phyloP scores from a whole-genome alignment of 1,140 invertebrate genomes.

The Lasioglossum albipes region DNA sequence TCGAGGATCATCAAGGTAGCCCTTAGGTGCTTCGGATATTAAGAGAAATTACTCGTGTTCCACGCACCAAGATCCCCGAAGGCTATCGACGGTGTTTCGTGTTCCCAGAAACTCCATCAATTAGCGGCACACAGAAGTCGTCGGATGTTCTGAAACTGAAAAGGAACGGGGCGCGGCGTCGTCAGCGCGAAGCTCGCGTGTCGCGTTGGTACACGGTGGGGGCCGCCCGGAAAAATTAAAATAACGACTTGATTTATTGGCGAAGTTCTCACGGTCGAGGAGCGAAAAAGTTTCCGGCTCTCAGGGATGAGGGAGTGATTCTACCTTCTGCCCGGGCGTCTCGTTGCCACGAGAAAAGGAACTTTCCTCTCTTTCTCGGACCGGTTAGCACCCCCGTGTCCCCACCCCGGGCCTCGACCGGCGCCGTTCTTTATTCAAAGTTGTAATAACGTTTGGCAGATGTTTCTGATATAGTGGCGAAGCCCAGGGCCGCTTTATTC shows the following conservation, averaged over 20 bases:
- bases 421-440: slow-evolving; percentile 79
- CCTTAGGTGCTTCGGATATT: too few species aligned
- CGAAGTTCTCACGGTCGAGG: slow-evolving; percentile 65
- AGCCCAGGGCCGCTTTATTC: slow-evolving; percentile 74
- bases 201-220: not conserved
- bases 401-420: slow-evolving; percentile 2
- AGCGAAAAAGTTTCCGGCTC: slow-evolving; percentile 63
- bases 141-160: slow-evolving; percentile 12
- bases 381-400: slow-evolving; percentile 33
- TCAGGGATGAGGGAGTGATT: slow-evolving; percentile 9
- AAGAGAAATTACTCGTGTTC: too few species aligned
- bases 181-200: slow-evolving; percentile 4
- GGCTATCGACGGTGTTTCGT: too few species aligned
- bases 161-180: not conserved
- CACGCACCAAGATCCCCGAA: too few species aligned
- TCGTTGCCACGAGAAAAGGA: slow-evolving; percentile 51
- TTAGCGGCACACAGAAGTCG: not conserved
- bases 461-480: slow-evolving; percentile 79
- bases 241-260: slow-evolving; percentile 70
- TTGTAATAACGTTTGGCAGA: slow-evolving; percentile 81
- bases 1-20: too few species aligned
- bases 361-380: slow-evolving; percentile 42
- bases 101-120: not conserved
- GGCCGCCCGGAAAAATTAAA: slow-evolving; percentile 62
- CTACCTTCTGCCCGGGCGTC: slow-evolving; percentile 8